These are phyloP conservation scores for Illadopsis cleaveri DNA, from an alignment of 2,113 vertebrate species.

Conservation along the genomic window DNA sequence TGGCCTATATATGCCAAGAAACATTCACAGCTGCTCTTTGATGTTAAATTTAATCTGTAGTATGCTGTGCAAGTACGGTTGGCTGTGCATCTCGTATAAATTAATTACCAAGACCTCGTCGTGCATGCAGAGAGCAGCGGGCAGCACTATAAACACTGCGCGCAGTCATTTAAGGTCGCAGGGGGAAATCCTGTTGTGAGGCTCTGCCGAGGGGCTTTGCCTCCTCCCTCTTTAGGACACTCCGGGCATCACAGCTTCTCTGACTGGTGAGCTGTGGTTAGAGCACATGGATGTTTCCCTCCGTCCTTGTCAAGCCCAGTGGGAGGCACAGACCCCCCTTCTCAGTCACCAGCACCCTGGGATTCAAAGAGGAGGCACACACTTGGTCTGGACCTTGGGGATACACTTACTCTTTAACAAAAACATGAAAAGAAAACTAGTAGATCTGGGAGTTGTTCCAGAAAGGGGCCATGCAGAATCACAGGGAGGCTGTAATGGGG, in stretches of 20 bases:
- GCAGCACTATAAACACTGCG: neutral
- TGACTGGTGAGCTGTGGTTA: rapidly evolving
- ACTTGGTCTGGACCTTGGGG: neutral
- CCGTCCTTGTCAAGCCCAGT: neutral
- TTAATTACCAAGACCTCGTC: neutral
- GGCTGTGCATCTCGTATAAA: slow-evolving; percentile 7
- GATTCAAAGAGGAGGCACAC: rapidly evolving
- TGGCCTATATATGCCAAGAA: slow-evolving; percentile 63
- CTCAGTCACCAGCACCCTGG: neutral
- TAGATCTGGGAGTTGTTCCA: neutral
- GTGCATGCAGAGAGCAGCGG: neutral
- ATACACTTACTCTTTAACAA: neutral
- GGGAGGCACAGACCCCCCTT: neutral
- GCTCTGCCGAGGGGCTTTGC: neutral
- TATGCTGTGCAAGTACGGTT: neutral
- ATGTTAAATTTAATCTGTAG: slow-evolving; percentile 40
- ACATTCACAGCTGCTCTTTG: slow-evolving; percentile 1
- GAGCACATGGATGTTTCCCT: neutral
- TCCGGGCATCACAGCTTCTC: neutral
- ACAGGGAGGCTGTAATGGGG: neutral
- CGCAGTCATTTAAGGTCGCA: neutral
- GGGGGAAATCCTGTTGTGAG: neutral
- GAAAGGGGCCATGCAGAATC: neutral
- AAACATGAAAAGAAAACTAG: neutral
- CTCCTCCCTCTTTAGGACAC: neutral